Evolutionary conservation across 2,113 vertebrate species (phyloP).

Genomic region (Callorhinus ursinus): DNA sequence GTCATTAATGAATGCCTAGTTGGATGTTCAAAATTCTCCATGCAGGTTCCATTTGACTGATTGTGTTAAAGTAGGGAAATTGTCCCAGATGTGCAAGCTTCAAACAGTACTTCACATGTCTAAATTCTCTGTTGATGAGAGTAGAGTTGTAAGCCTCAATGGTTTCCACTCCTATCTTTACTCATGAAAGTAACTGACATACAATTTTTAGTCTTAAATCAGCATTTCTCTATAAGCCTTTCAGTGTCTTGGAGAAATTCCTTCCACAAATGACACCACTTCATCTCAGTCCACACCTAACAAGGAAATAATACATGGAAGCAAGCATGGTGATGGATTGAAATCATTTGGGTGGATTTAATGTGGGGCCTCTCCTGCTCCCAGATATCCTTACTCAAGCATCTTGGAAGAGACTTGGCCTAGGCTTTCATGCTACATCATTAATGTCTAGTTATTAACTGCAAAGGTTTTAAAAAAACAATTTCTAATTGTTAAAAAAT

Average conservation of each 20-base stretch:
- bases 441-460: not conserved
- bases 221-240: not conserved
- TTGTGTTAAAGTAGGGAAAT: not conserved
- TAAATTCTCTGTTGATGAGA: not conserved
- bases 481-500: not conserved
- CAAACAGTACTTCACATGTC: not conserved
- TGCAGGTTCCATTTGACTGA: not conserved
- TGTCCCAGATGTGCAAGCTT: not conserved
- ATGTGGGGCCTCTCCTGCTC: accelerated
- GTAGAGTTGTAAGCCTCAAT: not conserved
- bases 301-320: not conserved
- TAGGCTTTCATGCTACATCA: not conserved
- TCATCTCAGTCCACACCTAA: not conserved
- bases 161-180: not conserved
- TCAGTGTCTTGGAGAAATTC: not conserved
- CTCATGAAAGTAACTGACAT: not conserved
- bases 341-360: not conserved
- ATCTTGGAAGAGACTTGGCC: not conserved
- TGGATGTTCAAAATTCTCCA: not conserved
- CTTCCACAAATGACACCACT: not conserved
- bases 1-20: not conserved
- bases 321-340: accelerated
- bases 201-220: not conserved
- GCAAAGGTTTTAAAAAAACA: not conserved
- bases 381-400: not conserved